Evolutionary conservation across 2,797 vertebrate species (phyloP).

Genomic region (Eurystomus glaucurus): DNA sequence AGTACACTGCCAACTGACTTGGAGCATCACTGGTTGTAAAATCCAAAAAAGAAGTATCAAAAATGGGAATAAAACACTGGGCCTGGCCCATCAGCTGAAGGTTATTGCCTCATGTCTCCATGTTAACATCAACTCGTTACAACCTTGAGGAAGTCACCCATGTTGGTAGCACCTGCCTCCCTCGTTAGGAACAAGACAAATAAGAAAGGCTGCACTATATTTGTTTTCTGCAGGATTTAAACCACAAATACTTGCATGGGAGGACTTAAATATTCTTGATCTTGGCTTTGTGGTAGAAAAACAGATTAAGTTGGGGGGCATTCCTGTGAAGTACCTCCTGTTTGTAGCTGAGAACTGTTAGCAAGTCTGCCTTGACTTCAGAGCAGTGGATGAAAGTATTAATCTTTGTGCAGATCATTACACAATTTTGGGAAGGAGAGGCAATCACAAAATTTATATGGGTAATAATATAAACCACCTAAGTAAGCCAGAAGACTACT

Average conservation of each 20-base stretch:
- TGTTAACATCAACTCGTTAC: fast-evolving
- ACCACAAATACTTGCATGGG: background rate
- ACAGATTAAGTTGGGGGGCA: fast-evolving
- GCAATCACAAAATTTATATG: background rate
- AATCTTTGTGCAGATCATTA: background rate
- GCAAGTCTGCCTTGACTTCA: background rate
- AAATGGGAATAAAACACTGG: background rate
- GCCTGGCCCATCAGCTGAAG: background rate
- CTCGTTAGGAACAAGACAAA: background rate
- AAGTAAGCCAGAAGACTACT: constrained; percentile 27
- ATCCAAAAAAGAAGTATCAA: background rate
- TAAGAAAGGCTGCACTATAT: background rate
- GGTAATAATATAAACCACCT: background rate
- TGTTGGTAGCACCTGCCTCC: background rate
- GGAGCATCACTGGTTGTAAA: background rate
- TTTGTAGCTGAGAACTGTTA: background rate
- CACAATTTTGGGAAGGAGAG: background rate
- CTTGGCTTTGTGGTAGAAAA: background rate
- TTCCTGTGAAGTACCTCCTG: background rate
- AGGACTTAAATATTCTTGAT: background rate
- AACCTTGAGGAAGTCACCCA: background rate
- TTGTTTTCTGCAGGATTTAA: background rate
- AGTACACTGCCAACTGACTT: background rate
- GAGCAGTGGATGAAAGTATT: background rate
- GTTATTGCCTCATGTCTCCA: background rate